A percentile compares a stretch with the other conserved stretches of the same genome.
Conservation (phyloP, 2,888 invertebrate species). For the Osmoderma eremita region DNA sequence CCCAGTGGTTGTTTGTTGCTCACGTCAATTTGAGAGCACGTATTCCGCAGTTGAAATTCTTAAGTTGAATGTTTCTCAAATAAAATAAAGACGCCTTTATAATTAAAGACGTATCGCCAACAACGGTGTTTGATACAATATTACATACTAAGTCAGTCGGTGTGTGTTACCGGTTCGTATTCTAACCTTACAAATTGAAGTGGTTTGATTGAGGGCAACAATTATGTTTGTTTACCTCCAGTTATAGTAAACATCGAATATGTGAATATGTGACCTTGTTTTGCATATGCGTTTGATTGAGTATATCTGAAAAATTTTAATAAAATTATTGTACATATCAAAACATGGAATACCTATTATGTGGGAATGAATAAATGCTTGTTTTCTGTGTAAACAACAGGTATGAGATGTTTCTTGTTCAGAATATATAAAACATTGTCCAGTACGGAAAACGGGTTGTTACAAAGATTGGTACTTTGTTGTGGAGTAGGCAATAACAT, state of each 20-base stretch:
- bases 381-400: slow-evolving; percentile 1
- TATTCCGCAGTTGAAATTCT: neutral
- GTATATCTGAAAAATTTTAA: too few relatives aligned
- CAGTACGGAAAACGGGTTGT: slow-evolving; percentile 2
- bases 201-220: neutral
- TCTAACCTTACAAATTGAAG: slow-evolving; percentile 24
- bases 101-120: slow-evolving; percentile 3
- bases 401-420: too few relatives aligned
- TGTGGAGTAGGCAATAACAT: slow-evolving; percentile 47
- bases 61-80: neutral
- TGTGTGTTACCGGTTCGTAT: neutral
- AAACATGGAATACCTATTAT: too few relatives aligned
- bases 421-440: neutral
- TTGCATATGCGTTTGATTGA: too few relatives aligned
- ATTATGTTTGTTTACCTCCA: neutral
- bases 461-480: slow-evolving; percentile 1
- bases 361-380: too few relatives aligned
- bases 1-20: neutral
- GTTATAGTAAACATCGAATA: neutral
- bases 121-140: neutral
- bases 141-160: neutral
- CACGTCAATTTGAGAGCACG: neutral
- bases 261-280: neutral
- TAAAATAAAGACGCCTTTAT: neutral
- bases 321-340: too few relatives aligned